phyloP scores from a whole-genome alignment of 2,113 vertebrate species.

The Rousettus leschenaultii region DNA sequence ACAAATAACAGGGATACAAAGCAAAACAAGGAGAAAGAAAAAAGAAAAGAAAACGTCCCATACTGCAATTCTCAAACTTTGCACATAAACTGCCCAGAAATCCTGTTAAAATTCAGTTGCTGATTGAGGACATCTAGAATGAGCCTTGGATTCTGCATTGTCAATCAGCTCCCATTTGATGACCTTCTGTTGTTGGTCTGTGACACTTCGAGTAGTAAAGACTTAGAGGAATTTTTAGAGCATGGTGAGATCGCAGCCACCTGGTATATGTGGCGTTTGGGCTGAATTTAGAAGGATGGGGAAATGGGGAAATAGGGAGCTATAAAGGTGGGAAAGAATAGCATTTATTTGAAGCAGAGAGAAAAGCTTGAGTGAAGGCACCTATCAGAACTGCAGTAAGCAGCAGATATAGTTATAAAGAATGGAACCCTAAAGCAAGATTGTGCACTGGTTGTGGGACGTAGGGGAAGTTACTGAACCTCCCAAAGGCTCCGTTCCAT shows the following conservation, averaged over 20 bases:
- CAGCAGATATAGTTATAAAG: neutral
- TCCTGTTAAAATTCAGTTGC: neutral
- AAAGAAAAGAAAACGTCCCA: neutral
- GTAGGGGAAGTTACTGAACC: neutral
- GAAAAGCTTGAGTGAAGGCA: neutral
- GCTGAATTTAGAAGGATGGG: neutral
- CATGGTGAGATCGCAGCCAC: neutral
- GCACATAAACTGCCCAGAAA: neutral
- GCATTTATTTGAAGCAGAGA: neutral
- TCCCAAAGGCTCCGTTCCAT: neutral
- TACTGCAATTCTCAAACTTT: neutral
- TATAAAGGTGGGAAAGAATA: neutral
- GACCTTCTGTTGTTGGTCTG: neutral
- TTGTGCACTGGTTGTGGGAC: neutral
- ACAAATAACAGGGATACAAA: neutral
- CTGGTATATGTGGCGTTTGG: neutral
- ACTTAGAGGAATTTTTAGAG: neutral
- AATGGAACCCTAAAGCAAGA: rapidly evolving
- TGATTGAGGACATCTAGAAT: neutral
- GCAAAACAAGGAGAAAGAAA: neutral
- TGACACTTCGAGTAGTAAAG: neutral
- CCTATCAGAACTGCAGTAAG: neutral
- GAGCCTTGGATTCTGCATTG: neutral
- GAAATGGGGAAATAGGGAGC: neutral
- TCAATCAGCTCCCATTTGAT: neutral